Evolutionary conservation across 2,113 vertebrate species (phyloP).

Genomic region (Merops nubicus): DNA sequence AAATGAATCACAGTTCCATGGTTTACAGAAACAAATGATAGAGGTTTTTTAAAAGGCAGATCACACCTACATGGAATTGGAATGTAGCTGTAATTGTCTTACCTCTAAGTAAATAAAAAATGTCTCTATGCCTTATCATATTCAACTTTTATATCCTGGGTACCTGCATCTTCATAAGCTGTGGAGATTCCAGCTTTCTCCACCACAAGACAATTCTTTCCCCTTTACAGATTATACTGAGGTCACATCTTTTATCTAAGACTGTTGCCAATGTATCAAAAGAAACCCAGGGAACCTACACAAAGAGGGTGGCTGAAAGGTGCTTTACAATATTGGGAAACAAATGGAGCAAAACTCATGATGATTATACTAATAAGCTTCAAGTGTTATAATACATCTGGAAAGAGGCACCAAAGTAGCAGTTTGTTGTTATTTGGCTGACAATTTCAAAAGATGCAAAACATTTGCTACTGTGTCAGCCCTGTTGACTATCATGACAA

Average conservation of each 20-base stretch:
- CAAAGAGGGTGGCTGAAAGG: background rate
- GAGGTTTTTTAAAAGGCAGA: constrained; percentile 1
- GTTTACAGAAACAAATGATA: constrained; percentile 23
- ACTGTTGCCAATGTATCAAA: background rate
- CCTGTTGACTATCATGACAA: background rate
- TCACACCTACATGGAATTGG: background rate
- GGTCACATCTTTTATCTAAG: background rate
- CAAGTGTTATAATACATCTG: background rate
- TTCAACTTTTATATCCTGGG: background rate
- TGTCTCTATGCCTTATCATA: background rate
- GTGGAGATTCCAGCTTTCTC: constrained; percentile 28
- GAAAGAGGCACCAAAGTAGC: background rate
- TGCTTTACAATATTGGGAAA: background rate
- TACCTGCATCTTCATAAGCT: background rate
- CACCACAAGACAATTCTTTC: constrained; percentile 14
- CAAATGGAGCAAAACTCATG: background rate
- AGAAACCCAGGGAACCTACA: background rate
- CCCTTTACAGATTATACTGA: background rate
- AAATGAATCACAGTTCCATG: constrained; percentile 28
- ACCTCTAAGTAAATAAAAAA: background rate
- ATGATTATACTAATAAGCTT: background rate
- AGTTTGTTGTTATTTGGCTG: background rate
- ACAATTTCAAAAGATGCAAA: background rate
- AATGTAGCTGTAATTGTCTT: background rate
- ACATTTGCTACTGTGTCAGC: background rate